A percentile compares a stretch with the other conserved stretches of the same genome.
Conservation (phyloP, 2,888 invertebrate species). For the Parnassius orleans region DNA sequence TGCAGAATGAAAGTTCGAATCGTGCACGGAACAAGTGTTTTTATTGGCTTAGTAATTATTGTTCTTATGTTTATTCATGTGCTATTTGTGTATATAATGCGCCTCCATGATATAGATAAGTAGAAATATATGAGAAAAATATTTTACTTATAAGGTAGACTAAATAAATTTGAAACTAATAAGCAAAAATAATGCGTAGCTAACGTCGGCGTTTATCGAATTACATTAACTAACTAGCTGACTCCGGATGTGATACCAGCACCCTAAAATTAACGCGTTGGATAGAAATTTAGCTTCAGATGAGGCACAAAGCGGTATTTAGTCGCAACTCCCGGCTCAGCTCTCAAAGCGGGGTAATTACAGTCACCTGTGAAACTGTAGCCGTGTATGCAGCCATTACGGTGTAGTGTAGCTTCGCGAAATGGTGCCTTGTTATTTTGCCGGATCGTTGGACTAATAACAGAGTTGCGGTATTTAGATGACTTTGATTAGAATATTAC, state of each 20-base stretch:
- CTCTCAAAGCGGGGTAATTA: slow-evolving; percentile 56
- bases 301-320: slow-evolving; percentile 38
- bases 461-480: slow-evolving; percentile 30
- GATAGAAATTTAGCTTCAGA: slow-evolving; percentile 36
- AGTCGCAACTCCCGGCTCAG: slow-evolving; percentile 47
- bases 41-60: too few relatives aligned
- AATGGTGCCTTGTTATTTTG: slow-evolving; percentile 38
- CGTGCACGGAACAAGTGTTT: too few relatives aligned
- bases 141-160: too few relatives aligned
- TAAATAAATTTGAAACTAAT: too few relatives aligned
- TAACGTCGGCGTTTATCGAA: slow-evolving; percentile 14
- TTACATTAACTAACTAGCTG: slow-evolving; percentile 15
- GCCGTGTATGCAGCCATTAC: slow-evolving; percentile 55
- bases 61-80: too few relatives aligned
- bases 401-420: slow-evolving; percentile 36
- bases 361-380: slow-evolving; percentile 52
- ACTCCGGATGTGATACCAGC: not conserved
- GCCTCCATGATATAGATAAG: too few relatives aligned
- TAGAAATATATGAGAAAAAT: too few relatives aligned
- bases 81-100: too few relatives aligned
- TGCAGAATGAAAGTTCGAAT: too few relatives aligned
- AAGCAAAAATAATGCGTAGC: slow-evolving; percentile 3
- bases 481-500: slow-evolving; percentile 7
- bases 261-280: slow-evolving; percentile 31
- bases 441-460: slow-evolving; percentile 39